phyloP scores from a whole-genome alignment of 1,140 invertebrate genomes.

The Holcopasites calliopsidis region DNA sequence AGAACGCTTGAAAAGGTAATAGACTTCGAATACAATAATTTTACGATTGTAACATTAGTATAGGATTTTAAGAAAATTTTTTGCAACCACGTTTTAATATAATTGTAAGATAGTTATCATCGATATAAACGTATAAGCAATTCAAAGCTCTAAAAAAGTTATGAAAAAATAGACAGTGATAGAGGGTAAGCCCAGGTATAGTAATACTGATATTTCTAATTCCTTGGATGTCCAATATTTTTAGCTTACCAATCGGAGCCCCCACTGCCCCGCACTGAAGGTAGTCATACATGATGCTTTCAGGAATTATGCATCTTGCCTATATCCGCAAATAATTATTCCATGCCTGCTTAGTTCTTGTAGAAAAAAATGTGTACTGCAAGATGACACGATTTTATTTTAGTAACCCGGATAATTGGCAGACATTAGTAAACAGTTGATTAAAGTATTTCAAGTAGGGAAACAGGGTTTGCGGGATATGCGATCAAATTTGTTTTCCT shows the following conservation, averaged over 20 bases:
- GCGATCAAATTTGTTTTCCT: background rate
- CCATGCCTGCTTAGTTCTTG: conserved; percentile 72
- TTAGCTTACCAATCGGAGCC: conserved; percentile 79
- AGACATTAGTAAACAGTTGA: conserved; percentile 34
- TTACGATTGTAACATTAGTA: conserved; percentile 23
- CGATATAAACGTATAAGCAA: conserved; percentile 29
- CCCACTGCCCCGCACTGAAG: conserved; percentile 76
- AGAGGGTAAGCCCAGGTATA: conserved; percentile 61
- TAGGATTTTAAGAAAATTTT: conserved; percentile 39
- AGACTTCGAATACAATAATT: background rate
- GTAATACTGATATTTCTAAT: conserved; percentile 68
- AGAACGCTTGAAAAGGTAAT: conserved; percentile 96
- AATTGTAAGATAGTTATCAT: conserved; percentile 73
- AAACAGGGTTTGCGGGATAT: conserved; percentile 37
- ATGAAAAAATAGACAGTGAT: conserved; percentile 60
- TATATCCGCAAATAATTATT: conserved; percentile 65
- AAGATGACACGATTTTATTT: conserved; percentile 54
- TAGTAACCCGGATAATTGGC: conserved; percentile 32
- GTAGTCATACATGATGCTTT: conserved; percentile 72
- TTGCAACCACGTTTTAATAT: conserved; percentile 74
- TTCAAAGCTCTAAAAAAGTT: conserved; percentile 40
- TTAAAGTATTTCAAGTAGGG: conserved; percentile 43
- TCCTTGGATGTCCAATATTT: conserved; percentile 73
- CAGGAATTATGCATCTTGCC: conserved; percentile 71
- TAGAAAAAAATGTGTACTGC: conserved; percentile 61